Conservation (phyloP, 2,888 invertebrate genomes). For the Elaeidobius kamerunicus region DNA sequence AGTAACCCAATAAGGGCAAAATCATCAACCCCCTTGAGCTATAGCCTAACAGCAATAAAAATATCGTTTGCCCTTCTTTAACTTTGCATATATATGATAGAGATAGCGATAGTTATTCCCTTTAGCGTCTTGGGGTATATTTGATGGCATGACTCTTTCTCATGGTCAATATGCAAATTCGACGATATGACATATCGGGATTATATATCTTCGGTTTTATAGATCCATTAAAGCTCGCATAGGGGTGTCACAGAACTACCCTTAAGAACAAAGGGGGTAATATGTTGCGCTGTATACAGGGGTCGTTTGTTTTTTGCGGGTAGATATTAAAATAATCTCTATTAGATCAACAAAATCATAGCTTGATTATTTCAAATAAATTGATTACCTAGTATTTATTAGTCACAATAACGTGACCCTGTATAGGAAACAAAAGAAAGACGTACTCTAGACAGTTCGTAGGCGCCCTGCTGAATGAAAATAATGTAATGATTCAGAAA, state of each 20-base stretch:
- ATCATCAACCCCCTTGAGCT: constrained; percentile 24
- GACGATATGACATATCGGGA: constrained; percentile 26
- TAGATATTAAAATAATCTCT: too few species aligned
- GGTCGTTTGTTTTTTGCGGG: background rate
- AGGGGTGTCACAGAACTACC: constrained; percentile 23
- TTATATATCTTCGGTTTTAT: constrained; percentile 31
- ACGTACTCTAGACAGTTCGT: constrained; percentile 25
- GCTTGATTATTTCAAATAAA: too few species aligned
- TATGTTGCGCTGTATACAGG: background rate
- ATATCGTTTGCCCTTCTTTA: too few species aligned
- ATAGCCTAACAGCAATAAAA: constrained; percentile 8
- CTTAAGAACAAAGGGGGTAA: constrained; percentile 25
- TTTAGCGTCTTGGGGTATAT: background rate
- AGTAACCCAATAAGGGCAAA: constrained; percentile 27
- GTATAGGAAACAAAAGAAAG: constrained; percentile 4
- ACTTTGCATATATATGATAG: too few species aligned
- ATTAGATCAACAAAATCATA: too few species aligned
- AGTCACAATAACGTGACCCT: too few species aligned
- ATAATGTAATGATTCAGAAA: constrained; percentile 38
- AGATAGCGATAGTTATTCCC: constrained; percentile 4
- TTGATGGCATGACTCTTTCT: constrained; percentile 26
- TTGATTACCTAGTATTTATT: too few species aligned
- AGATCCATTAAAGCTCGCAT: constrained; percentile 24
- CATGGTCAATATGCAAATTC: constrained; percentile 33
- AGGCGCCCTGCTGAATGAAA: constrained; percentile 26